Base-by-base conservation (phyloP, 2,888 invertebrate genomes). In the Cosmorhoe ocellata region DNA sequence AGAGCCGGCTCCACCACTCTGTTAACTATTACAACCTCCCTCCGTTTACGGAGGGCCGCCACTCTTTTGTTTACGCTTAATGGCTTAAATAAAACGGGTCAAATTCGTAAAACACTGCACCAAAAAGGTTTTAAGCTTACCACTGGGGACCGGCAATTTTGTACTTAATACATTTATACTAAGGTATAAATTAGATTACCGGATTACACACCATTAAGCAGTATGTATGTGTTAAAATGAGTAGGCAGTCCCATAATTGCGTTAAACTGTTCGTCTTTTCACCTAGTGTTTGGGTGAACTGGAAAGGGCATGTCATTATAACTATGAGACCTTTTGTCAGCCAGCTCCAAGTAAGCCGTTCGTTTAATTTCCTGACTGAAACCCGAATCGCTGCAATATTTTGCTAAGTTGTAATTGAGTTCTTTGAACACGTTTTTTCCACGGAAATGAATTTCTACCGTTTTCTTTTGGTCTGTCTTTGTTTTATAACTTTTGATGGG, bases 61-160 rank as follows among this genome's bases (percentile, higher is more conserved):
- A 82, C 78, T 84, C 87, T 87, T 87, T 88, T 88, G 85, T 86
- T 84, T 84, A 83, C 84, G 84, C 79, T 80, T 87, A 89, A 88
- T 87, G 85, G 83, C 84, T 85, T 83, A 85, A 87, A 87, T 84
- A 85, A 87, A 88, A 88, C 82, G 84, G 86, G 82, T 79, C 84
- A 81, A 85, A 86, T 87, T 84, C 82, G 79, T 77, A 81, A 81
- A 84, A 82, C 82, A 81, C 67, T 67, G 62, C 68, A 67, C 71
- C 63, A 64, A 77, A 84, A 84, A 83, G 76, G 79, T 74, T 82
- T 79, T 74, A 80, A 81, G 79, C 73, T 71, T 71, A 64, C 69
- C 68, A 57, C 53, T 41, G 51, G 58, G 58, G 63, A 66, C 68
- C 49, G 55, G 62, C 71, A 64, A 81, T 76, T 79, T 68, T 75